Percentiles rank a stretch among this genome's conserved stretches.
phyloP scores from a whole-genome alignment of 2,797 vertebrate genomes.

The Heliangelus exortis region DNA sequence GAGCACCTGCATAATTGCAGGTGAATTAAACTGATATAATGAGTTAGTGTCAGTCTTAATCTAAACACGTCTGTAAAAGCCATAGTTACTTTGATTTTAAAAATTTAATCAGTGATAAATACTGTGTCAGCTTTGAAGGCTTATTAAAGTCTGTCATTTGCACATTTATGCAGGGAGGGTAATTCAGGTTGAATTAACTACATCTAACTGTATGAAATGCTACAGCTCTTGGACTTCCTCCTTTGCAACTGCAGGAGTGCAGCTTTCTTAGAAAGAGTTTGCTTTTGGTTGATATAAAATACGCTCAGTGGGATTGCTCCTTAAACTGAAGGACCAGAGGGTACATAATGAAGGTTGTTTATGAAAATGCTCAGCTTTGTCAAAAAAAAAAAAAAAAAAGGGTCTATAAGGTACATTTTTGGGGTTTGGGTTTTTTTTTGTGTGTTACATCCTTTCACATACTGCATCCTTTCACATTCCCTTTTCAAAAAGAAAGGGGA shows the following conservation, averaged over 20 bases:
- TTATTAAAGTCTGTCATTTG: constrained; percentile 61
- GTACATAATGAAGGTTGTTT: not conserved
- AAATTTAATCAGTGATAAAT: constrained; percentile 68
- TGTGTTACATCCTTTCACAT: not conserved
- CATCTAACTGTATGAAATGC: not conserved
- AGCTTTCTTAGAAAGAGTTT: not conserved
- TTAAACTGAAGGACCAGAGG: not conserved
- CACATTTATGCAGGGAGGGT: constrained; percentile 5
- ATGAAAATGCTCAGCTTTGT: not conserved
- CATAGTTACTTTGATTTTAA: constrained; percentile 58
- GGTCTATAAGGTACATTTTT: not conserved
- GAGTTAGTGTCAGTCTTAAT: constrained; percentile 58
- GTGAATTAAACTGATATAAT: constrained; percentile 16
- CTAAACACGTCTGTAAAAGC: constrained; percentile 54
- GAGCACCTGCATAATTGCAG: constrained; percentile 47
- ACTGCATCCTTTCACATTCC: no score
- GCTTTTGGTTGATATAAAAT: not conserved
- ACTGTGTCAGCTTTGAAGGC: constrained; percentile 60
- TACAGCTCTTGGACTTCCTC: not conserved
- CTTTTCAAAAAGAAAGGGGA: not conserved
- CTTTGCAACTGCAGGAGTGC: not conserved
- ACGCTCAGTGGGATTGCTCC: not conserved
- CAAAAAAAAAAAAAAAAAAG: no score
- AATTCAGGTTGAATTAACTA: constrained; percentile 23
- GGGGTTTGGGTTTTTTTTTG: not conserved